Evolutionary conservation across 2,113 vertebrate species (phyloP).

Genomic region (Sinocyclocheilus maitianheensis): DNA sequence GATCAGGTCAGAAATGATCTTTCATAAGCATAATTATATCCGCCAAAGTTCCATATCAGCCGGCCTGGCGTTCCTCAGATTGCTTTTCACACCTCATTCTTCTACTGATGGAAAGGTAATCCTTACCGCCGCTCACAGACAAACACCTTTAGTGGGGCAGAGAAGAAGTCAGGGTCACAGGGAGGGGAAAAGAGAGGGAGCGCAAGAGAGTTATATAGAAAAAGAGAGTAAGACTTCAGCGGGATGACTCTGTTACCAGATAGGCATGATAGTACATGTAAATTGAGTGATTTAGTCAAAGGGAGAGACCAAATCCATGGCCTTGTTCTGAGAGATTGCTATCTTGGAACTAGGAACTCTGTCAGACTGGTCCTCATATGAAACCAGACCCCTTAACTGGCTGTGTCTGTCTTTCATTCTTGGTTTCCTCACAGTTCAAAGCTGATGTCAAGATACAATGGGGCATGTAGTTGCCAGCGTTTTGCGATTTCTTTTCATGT

Average conservation of each 20-base stretch:
- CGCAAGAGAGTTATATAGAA: constrained; percentile 4
- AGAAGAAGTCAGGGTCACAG: constrained; percentile 31
- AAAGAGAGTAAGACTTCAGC: constrained; percentile 32
- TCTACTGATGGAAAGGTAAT: constrained; percentile 72
- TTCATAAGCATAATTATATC: constrained; percentile 76
- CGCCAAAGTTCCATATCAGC: constrained; percentile 62
- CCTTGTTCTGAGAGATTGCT: neutral
- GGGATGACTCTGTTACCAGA: constrained; percentile 15
- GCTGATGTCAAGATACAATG: constrained; percentile 61
- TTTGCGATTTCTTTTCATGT: constrained; percentile 27
- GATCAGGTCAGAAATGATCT: constrained; percentile 75
- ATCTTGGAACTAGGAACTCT: neutral
- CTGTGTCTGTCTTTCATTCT: constrained; percentile 44
- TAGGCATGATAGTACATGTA: constrained; percentile 9
- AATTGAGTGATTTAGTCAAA: constrained; percentile 16
- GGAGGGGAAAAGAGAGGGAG: constrained; percentile 27
- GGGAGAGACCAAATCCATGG: constrained; percentile 4
- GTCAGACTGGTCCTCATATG: constrained; percentile 16
- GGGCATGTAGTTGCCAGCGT: constrained; percentile 43
- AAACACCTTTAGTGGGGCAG: constrained; percentile 58
- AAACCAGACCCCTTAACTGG: neutral
- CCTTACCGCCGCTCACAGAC: constrained; percentile 60
- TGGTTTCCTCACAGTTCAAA: constrained; percentile 15
- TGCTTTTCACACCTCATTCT: constrained; percentile 77
- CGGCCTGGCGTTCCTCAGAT: constrained; percentile 65